Base-by-base conservation (phyloP, 2,888 invertebrate genomes). In the Acheta domesticus region DNA sequence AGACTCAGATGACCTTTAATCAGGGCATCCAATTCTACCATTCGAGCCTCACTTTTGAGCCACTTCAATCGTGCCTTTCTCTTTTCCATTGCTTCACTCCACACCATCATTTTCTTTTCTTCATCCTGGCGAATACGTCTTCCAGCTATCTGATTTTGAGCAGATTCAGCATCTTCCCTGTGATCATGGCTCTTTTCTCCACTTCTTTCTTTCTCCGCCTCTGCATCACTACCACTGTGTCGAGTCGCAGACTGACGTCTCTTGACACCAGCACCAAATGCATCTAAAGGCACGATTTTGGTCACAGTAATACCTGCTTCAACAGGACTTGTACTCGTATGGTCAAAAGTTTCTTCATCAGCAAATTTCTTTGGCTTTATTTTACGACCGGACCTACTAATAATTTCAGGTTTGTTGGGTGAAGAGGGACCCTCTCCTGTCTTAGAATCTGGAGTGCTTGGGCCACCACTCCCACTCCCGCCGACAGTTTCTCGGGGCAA, bases 331-430 rank as follows among this genome's bases (percentile, higher is more conserved):
- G 77, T 11, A 77, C 77, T 74, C 23, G 77, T 48, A 5, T 48
- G 21, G 74, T 78, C 62, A 73, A 77, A 77, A 62, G 36, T 83
- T 80, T 85, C 84, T 48, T 85, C 85, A 81, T 85, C 85, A 12
- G 85, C 84, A 83, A 86, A 87, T 79, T 86, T 84, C 81, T 87
- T 93, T 0, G 92, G 93, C 83, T 93, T 92, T 81, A 94, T 92
- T 86, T 93, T 93, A 79, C 94, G 89, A 0, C 93, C 93, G 84
- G 93, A 93, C 80, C 93, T 89, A 85, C 92, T 92, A 14, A 91
- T 90, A 48, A 91, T 86, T 84, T 92, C 90, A 5, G 89, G 88
- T 11, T 89, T 81, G n/a, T 49, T 79, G 21, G 80, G 81, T 19
- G 62, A 62, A 19, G 62, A 62, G n/a, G 62, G 62, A 16, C 16